phyloP scores from a whole-genome alignment of 2,888 invertebrate species.

The Melitaea athalia region DNA sequence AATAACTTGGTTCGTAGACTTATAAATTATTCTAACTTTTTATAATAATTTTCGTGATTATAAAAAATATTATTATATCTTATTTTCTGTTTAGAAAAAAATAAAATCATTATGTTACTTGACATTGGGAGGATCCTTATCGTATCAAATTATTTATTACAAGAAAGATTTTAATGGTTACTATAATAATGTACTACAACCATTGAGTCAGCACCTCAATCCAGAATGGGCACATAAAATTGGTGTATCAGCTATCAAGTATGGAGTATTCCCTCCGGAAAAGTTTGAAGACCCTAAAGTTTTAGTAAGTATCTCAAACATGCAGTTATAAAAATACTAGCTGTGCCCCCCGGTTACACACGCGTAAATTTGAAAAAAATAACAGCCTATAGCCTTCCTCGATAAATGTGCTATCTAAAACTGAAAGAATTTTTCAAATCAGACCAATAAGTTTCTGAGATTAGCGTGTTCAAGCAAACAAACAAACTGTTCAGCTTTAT shows the following conservation, averaged over 20 bases:
- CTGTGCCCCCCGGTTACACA: too few relatives aligned
- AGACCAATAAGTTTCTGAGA: too few relatives aligned
- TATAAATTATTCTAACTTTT: background rate
- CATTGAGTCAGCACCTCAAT: conserved; percentile 85
- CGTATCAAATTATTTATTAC: conserved; percentile 86
- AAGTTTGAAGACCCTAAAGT: conserved; percentile 82
- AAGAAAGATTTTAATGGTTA: conserved; percentile 90
- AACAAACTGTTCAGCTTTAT: too few relatives aligned
- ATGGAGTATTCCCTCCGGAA: conserved; percentile 86
- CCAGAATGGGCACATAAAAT: conserved; percentile 93
- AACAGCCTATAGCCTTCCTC: too few relatives aligned
- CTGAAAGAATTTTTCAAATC: too few relatives aligned
- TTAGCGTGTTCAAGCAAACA: too few relatives aligned
- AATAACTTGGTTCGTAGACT: conserved; percentile 42
- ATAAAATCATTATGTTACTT: conserved; percentile 85
- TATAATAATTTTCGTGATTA: background rate
- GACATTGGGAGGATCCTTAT: conserved; percentile 84
- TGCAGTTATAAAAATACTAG: too few relatives aligned
- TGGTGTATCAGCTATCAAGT: conserved; percentile 89
- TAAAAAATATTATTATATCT: background rate
- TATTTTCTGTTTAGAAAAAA: conserved; percentile 81
- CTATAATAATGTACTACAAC: conserved; percentile 88
- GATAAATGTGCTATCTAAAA: too few relatives aligned
- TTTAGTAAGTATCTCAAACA: conserved; percentile 78
- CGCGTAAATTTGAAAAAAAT: too few relatives aligned